Conservation (phyloP, 2,113 vertebrate species). For the Macaca mulatta region DNA sequence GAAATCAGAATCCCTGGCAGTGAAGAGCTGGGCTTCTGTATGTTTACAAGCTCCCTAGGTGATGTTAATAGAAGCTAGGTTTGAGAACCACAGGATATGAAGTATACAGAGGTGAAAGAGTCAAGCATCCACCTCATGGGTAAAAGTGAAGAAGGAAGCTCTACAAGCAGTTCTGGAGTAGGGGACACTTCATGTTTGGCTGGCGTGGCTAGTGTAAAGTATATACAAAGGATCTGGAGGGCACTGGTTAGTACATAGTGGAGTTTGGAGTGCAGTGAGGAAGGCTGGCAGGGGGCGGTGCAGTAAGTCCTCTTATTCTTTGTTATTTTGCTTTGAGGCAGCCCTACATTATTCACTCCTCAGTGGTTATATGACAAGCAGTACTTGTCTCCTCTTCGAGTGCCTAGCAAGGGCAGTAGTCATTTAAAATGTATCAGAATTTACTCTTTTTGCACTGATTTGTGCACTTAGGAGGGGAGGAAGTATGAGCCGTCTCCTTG, state of each 20-base stretch:
- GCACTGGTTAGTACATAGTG: not conserved
- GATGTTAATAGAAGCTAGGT: not conserved
- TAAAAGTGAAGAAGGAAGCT: not conserved
- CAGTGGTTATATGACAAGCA: not conserved
- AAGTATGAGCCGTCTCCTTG: not conserved
- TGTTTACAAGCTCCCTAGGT: not conserved
- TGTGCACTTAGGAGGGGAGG: not conserved
- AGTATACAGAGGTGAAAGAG: not conserved
- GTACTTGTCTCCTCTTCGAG: too few species aligned
- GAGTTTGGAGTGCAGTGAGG: not conserved
- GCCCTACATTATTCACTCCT: not conserved
- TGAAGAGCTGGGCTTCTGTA: not conserved
- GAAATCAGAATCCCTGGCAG: constrained; percentile 24
- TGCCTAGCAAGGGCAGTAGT: not conserved
- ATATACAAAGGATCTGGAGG: not conserved
- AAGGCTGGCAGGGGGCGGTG: not conserved
- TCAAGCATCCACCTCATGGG: not conserved
- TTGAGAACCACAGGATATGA: not conserved
- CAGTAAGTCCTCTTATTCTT: not conserved
- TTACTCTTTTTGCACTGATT: not conserved
- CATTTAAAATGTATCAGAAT: not conserved
- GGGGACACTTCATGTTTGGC: not conserved
- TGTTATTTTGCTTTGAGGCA: not conserved
- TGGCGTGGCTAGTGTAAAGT: not conserved
- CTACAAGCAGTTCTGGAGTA: not conserved